A percentile compares a stretch with the other conserved stretches of the same genome.
Evolutionary conservation across 2,797 vertebrate species (phyloP).

Genomic region (Rallus crepitans): DNA sequence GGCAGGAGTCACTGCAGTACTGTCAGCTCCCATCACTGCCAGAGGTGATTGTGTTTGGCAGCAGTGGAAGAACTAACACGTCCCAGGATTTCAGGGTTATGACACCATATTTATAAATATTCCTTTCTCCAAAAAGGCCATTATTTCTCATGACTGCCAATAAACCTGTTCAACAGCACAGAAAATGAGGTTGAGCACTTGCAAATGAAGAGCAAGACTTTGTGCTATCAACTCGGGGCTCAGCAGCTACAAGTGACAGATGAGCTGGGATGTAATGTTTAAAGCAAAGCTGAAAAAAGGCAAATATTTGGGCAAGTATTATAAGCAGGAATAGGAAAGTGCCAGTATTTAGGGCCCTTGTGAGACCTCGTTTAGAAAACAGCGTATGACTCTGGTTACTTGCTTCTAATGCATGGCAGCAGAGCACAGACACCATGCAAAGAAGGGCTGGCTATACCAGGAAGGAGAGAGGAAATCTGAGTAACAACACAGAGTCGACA

Average conservation of each 20-base stretch:
- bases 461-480: neutral
- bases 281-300: neutral
- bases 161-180: neutral
- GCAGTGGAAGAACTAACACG: neutral
- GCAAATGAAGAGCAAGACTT: neutral
- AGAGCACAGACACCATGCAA: neutral
- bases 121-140: neutral
- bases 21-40: neutral
- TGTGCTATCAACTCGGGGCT: neutral
- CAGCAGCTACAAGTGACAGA: neutral
- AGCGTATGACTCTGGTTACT: neutral
- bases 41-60: neutral
- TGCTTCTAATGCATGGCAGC: neutral
- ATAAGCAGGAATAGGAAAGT: neutral
- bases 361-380: neutral
- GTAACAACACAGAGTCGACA: neutral
- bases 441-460: neutral
- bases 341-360: neutral
- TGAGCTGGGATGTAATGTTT: neutral
- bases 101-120: conserved; percentile 17
- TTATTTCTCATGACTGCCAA: neutral
- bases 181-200: neutral
- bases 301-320: neutral
- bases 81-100: conserved; percentile 23
- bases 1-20: neutral